Conservation (phyloP, 2,888 invertebrate genomes). For the Adineta ricciae region DNA sequence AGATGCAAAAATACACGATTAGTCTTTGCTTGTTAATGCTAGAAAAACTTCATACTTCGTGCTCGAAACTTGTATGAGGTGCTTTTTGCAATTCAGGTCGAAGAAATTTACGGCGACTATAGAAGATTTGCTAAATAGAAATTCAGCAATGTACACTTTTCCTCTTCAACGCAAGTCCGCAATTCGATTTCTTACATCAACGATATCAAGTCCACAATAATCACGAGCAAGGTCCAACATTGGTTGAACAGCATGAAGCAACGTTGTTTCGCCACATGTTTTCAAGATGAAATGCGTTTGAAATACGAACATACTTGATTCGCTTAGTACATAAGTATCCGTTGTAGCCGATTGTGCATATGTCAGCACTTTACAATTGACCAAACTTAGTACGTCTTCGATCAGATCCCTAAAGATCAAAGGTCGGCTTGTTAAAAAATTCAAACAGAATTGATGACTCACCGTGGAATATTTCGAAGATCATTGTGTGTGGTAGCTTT, state of each 20-base stretch:
- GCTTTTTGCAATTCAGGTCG: slow-evolving; percentile 76
- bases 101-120: slow-evolving; percentile 89
- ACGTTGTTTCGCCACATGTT: slow-evolving; percentile 98
- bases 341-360: slow-evolving; percentile 20
- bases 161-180: no score
- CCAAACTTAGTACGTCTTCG: slow-evolving; percentile 30
- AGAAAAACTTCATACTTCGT: slow-evolving; percentile 64
- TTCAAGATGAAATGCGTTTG: slow-evolving; percentile 87
- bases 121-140: slow-evolving; percentile 72
- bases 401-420: slow-evolving; percentile 11
- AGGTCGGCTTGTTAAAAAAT: background rate
- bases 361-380: slow-evolving; percentile 30
- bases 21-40: no score
- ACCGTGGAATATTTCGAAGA: slow-evolving; percentile 31
- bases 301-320: slow-evolving; percentile 95
- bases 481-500: slow-evolving; percentile 23
- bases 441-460: background rate
- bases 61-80: slow-evolving; percentile 81
- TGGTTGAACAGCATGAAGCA: slow-evolving; percentile 76
- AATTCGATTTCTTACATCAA: slow-evolving; percentile 48
- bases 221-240: slow-evolving; percentile 73
- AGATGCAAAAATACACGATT: background rate
- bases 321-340: slow-evolving; percentile 57
- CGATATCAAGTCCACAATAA: slow-evolving; percentile 72
- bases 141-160: background rate